These are phyloP conservation scores for Salvator merianae DNA, from an alignment of 2,113 vertebrate species.

Conservation along the genomic window DNA sequence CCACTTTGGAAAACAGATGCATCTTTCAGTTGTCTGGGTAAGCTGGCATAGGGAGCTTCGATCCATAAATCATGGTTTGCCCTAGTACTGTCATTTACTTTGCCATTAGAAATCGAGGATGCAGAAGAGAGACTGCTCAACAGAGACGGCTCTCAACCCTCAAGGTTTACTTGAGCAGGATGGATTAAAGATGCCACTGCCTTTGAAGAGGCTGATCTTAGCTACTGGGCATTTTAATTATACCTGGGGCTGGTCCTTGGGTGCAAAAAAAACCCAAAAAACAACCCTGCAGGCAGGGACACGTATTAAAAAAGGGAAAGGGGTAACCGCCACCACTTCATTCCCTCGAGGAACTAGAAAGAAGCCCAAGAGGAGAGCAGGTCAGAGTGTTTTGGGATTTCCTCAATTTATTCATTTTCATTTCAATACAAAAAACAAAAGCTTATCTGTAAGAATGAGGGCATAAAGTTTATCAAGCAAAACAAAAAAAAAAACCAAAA, in stretches of 20 bases:
- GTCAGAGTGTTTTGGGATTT: background rate
- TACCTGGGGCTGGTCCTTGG: background rate
- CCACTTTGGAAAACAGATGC: constrained; percentile 1
- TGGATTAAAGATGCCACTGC: background rate
- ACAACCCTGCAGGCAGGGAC: too few species aligned
- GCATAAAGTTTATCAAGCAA: constrained; percentile 9
- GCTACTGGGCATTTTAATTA: background rate
- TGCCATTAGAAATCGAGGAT: background rate
- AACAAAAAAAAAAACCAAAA: constrained; percentile 6
- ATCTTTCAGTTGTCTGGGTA: background rate
- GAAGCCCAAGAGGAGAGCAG: background rate
- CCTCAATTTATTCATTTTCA: background rate
- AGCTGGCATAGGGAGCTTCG: background rate
- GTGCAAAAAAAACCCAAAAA: too few species aligned
- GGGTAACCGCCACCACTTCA: background rate
- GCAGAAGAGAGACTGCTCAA: background rate
- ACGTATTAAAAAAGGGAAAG: background rate
- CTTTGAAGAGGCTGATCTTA: background rate
- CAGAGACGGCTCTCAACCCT: background rate
- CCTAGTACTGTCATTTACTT: too few species aligned
- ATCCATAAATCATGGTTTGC: too few species aligned
- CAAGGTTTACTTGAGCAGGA: background rate
- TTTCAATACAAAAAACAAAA: constrained; percentile 15
- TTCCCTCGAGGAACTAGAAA: constrained; percentile 10
- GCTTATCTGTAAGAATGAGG: background rate